Evolutionary conservation across 2,888 invertebrate species (phyloP), one percentile per base, ranked within the genome.

Genomic region (Elysia crispata): DNA sequence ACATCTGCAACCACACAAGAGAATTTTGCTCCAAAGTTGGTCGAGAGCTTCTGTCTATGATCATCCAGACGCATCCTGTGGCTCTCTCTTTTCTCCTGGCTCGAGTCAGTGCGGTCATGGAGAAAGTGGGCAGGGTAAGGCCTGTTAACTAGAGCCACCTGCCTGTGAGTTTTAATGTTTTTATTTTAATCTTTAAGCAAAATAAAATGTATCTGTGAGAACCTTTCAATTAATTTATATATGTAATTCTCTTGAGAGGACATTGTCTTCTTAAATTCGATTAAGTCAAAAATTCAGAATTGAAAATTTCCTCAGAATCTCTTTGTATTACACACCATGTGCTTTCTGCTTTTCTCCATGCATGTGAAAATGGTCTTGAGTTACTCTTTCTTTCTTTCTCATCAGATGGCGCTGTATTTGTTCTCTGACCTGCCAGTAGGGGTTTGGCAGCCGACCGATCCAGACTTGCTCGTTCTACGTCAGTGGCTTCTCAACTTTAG

Each of bases 1-100:
- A 95, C 91, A 93, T 96, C 1, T 95, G 94, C 88, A 93, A 93
- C 83, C 92, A 94, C 70, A 96, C 96, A 0, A 94, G 95, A 86
- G 95, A 96, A 82, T 93, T 93, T 74, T 96, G 95, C 89, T 95
- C 95, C 3, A 96, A 96, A 92, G 94, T 95, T 69, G 95, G 95
- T 0, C 93, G 95, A 54, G 95, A 95, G 81, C 93, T 96, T 84
- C 92, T 96, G 74, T 94, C 95, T 0, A 95, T 95, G 88, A 93
- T 96, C 75, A 94, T 95, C 0, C 94, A 94, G 31, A 94, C 94
- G 88, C 94, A 96, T 92, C 95, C 96, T 0, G 93, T 94, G 80
- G 93, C 96, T 15, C 92, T 96, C 72, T 95, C 96, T 0, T 93
- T 94, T 83, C 93, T 96, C 57, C 91, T 96, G 72, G 87, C 91